Conservation (phyloP, 2,797 vertebrate genomes). For the Hemibagrus guttatus region DNA sequence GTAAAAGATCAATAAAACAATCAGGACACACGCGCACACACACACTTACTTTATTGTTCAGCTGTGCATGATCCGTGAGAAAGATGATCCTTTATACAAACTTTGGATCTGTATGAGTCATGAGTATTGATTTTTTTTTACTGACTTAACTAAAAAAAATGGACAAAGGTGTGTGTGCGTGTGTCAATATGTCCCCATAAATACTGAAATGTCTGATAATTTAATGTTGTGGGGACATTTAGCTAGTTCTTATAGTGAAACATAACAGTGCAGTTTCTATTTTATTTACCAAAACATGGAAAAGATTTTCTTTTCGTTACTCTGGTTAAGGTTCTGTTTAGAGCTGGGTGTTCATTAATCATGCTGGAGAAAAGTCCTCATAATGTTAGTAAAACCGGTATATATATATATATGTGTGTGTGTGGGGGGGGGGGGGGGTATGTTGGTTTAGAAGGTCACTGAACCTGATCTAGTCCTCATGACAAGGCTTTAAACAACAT, state of each 20-base stretch:
- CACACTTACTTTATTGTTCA: background rate
- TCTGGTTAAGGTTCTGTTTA: background rate
- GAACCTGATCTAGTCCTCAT: background rate
- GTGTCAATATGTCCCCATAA: background rate
- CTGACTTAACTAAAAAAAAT: background rate
- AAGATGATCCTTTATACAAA: background rate
- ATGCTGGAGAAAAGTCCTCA: background rate
- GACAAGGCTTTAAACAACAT: background rate
- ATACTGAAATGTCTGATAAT: background rate
- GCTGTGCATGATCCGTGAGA: background rate
- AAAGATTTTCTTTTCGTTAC: background rate
- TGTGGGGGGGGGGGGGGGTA: background rate
- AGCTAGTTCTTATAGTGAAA: background rate
- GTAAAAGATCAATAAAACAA: background rate
- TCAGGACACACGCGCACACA: background rate
- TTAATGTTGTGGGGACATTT: background rate
- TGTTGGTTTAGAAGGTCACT: background rate
- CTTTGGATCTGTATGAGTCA: background rate
- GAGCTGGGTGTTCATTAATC: background rate
- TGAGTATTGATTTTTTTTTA: background rate
- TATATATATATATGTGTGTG: conserved; percentile 27
- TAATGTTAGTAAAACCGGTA: background rate
- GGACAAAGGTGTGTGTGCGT: background rate
- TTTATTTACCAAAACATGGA: background rate
- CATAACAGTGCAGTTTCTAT: background rate